Evolutionary conservation across 2,113 vertebrate species (phyloP), one percentile per base, ranked within the genome.

Genomic region (Myocastor coypus): DNA sequence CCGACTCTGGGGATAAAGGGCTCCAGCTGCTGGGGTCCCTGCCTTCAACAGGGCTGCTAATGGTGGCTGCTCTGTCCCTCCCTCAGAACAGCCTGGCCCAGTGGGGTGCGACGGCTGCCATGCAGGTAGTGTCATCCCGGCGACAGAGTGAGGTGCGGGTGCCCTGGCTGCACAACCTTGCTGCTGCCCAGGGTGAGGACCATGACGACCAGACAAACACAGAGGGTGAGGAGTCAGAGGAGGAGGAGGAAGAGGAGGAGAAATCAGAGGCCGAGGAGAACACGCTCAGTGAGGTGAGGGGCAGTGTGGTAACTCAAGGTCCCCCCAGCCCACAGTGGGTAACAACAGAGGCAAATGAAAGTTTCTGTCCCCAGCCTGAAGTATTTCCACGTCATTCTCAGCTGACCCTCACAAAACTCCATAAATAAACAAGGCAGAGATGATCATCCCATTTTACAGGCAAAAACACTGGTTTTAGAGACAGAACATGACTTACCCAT

Each of bases 31-130:
- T 16, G 84, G n/a, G 77, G 26, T 26, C 42, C 12, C 4, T 0
- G 24, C 61, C 55, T 73, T 7, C 7, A 4, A 64, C 32, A 22
- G 40, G n/a, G 7, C 57, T 22, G 59, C n/a, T n/a, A 40, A 80
- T 59, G 63, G 55, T 2, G 0, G 20, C 63, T 46, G 9, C 10
- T 12, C 73, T 26, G 40, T 81, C 42, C 55, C 13, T 2, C 83
- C 2, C 78, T 42, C 95, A 99, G 98, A 98, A 97, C 46, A 98
- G 83, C 57, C 94, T 98, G 97, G 98, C 97, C 91, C 97, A 97
- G 94, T 98, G 97, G 0, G 98, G 98, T 0, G 7, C 40, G 0
- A 92, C 96, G 0, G 68, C 30, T 0, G 97, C 73, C 0, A 61
- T 93, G 0, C 96, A 12, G 57, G 46, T 84, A 80, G 75, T 83